These are phyloP conservation scores for Eugnorisma glareosa DNA, from an alignment of 2,888 invertebrate species.

Conservation along the genomic window DNA sequence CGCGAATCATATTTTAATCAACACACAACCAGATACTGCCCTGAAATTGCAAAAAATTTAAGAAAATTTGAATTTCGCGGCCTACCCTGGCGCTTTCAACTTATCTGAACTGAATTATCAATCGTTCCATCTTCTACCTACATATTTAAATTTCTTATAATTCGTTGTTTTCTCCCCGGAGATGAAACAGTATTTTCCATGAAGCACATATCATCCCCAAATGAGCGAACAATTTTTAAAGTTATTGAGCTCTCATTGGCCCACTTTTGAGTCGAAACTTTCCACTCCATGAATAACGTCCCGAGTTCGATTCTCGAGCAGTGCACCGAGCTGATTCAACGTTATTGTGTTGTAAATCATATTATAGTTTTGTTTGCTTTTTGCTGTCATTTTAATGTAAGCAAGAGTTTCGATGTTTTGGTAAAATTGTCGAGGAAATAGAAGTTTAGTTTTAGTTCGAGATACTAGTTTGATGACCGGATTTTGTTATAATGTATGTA, in stretches of 20 bases:
- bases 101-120: too few relatives aligned
- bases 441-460: conserved; percentile 37
- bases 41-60: too few relatives aligned
- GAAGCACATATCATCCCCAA: conserved; percentile 15
- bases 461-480: conserved; percentile 12
- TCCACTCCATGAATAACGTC: conserved; percentile 67
- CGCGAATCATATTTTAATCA: too few relatives aligned
- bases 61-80: too few relatives aligned
- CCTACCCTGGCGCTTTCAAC: too few relatives aligned
- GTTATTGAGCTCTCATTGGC: conserved; percentile 63
- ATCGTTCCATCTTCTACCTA: too few relatives aligned
- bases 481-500: conserved; percentile 18
- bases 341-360: conserved; percentile 66
- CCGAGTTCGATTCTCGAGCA: conserved; percentile 59
- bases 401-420: conserved; percentile 48
- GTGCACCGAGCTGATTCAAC: conserved; percentile 53
- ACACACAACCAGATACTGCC: too few relatives aligned
- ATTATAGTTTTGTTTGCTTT: conserved; percentile 48
- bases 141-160: too few relatives aligned
- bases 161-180: too few relatives aligned
- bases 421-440: conserved; percentile 18
- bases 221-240: conserved; percentile 53
- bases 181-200: background rate
- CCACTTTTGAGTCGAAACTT: conserved; percentile 66
- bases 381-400: conserved; percentile 48